A percentile compares a stretch with the other conserved stretches of the same genome.
Evolutionary conservation across 2,797 vertebrate genomes (phyloP).

Genomic region (Clarias laeviceps): DNA sequence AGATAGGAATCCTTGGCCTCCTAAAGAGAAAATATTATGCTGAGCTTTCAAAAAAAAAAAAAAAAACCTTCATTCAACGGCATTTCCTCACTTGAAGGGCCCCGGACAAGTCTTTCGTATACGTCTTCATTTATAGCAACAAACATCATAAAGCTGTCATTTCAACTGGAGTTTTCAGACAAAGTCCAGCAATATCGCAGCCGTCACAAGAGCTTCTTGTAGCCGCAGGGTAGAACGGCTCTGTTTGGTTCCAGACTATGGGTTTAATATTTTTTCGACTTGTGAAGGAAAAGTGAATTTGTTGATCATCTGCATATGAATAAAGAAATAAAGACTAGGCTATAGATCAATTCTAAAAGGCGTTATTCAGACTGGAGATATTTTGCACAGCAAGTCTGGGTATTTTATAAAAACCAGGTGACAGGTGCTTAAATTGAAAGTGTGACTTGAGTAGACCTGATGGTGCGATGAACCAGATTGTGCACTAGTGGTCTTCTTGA

Average conservation of each 20-base stretch:
- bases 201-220: background rate
- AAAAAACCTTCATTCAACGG: background rate
- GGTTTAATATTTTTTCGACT: background rate
- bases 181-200: conserved; percentile 7
- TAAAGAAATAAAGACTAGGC: background rate
- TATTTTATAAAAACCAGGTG: too few species aligned
- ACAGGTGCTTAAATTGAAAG: background rate
- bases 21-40: background rate
- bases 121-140: background rate
- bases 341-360: background rate
- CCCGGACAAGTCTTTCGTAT: background rate
- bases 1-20: background rate
- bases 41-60: background rate
- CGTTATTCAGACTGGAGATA: background rate
- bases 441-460: too few species aligned
- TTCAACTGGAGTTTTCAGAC: background rate
- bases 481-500: background rate
- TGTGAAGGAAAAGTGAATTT: background rate
- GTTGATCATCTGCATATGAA: background rate
- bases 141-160: background rate
- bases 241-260: background rate
- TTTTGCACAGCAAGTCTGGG: background rate
- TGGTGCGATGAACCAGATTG: background rate
- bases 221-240: background rate
- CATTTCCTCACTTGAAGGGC: background rate